A percentile compares a stretch with the other conserved stretches of the same genome.
Conservation (phyloP, 1,140 invertebrate genomes). For the Potamilus streckersoni region DNA sequence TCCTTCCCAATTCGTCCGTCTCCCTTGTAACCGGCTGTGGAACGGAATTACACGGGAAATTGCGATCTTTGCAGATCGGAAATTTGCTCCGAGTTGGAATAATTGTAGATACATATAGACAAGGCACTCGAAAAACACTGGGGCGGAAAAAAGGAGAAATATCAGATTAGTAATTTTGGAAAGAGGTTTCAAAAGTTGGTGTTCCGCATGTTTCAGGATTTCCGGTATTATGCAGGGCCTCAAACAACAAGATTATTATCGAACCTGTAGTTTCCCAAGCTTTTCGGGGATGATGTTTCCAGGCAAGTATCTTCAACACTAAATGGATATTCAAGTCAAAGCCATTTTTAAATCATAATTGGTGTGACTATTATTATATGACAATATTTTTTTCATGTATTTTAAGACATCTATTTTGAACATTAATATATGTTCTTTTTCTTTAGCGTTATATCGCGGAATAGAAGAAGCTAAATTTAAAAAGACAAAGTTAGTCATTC, state of each 20-base stretch:
- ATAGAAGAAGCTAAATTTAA: too few relatives aligned
- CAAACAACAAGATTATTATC: constrained; percentile 50
- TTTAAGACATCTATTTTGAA: too few relatives aligned
- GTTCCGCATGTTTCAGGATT: constrained; percentile 30
- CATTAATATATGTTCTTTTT: too few relatives aligned
- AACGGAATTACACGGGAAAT: constrained; percentile 29
- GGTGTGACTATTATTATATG: too few relatives aligned
- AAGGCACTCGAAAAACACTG: constrained; percentile 13
- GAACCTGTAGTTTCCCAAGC: constrained; percentile 46
- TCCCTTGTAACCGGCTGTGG: constrained; percentile 30
- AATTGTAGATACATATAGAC: constrained; percentile 27
- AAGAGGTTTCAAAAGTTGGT: constrained; percentile 20
- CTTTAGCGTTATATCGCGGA: too few relatives aligned
- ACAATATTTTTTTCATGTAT: too few relatives aligned
- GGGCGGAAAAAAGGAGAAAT: constrained; percentile 28
- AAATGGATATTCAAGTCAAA: too few relatives aligned
- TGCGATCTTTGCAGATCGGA: constrained; percentile 27
- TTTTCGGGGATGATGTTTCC: constrained; percentile 52
- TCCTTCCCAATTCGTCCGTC: constrained; percentile 33
- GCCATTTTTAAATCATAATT: too few relatives aligned
- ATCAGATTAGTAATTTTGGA: constrained; percentile 21
- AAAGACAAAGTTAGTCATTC: too few relatives aligned
- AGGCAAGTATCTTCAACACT: constrained; percentile 25
- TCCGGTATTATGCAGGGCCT: constrained; percentile 43
- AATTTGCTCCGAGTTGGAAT: constrained; percentile 21